Evolutionary conservation across 2,797 vertebrate genomes (phyloP).

Genomic region (Acipenser ruthenus): DNA sequence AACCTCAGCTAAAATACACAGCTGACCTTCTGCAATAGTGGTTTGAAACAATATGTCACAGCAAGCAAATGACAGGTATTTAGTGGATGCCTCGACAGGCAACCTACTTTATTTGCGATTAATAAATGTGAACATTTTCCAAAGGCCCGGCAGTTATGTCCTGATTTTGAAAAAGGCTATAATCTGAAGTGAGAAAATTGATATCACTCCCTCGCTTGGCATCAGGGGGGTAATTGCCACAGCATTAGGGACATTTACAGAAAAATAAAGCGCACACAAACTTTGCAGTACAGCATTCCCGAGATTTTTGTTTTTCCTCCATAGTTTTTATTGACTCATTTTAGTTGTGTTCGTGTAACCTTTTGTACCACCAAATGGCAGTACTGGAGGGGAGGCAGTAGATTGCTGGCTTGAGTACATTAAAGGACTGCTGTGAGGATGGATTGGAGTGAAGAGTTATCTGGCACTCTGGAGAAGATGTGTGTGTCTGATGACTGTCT

Average conservation of each 20-base stretch:
- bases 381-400: constrained; percentile 4
- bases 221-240: background rate
- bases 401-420: constrained; percentile 6
- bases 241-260: too few species aligned
- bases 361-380: background rate
- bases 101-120: background rate
- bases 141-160: background rate
- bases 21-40: background rate
- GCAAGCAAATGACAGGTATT: background rate
- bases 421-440: constrained; percentile 13
- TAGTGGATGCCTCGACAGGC: background rate
- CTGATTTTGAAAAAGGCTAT: too few species aligned
- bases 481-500: too few species aligned
- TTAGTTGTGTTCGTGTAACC: background rate
- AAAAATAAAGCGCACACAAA: too few species aligned
- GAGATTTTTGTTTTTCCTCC: too few species aligned
- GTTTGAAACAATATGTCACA: background rate
- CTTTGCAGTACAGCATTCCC: too few species aligned
- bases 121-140: background rate
- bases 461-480: background rate
- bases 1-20: background rate
- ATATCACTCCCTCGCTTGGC: too few species aligned
- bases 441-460: constrained; percentile 14
- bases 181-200: too few species aligned
- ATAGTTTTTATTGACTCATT: too few species aligned